These are phyloP conservation scores for Pilophorus perplexus DNA, from an alignment of 2,888 invertebrate genomes.

Conservation along the genomic window DNA sequence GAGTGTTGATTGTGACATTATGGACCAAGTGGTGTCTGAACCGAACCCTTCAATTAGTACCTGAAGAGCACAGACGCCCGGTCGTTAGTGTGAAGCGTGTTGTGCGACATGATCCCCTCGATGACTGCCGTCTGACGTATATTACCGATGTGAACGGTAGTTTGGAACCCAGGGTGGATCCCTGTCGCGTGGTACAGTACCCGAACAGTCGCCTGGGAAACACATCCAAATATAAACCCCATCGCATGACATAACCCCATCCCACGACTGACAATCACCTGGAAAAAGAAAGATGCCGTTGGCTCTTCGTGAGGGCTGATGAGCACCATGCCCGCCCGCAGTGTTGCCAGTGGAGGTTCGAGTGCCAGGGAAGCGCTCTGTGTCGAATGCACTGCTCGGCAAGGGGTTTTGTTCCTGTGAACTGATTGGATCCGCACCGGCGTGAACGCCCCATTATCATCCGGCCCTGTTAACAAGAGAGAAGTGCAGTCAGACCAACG, in stretches of 20 bases:
- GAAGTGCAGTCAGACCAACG: too few species aligned
- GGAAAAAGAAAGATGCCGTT: conserved; percentile 57
- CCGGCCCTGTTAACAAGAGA: conserved; percentile 68
- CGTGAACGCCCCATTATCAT: conserved; percentile 74
- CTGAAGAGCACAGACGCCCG: conserved; percentile 82
- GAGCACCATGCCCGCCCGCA: conserved; percentile 83
- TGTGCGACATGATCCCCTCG: conserved; percentile 66
- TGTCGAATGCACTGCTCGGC: conserved; percentile 81
- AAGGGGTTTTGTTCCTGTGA: conserved; percentile 89
- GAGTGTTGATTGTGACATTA: neutral
- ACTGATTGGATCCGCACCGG: conserved; percentile 77
- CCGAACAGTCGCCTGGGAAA: conserved; percentile 74
- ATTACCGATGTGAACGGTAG: conserved; percentile 93
- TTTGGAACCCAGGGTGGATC: conserved; percentile 80
- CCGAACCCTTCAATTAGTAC: neutral
- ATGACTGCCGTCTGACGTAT: conserved; percentile 93
- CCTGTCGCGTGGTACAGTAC: conserved; percentile 85
- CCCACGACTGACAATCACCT: too few species aligned
- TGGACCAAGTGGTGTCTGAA: neutral
- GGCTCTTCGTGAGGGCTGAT: conserved; percentile 58
- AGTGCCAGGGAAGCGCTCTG: conserved; percentile 84
- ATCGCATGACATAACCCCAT: neutral
- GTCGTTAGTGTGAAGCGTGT: conserved; percentile 76
- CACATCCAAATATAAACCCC: neutral
- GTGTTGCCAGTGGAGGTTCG: conserved; percentile 55